Base-by-base conservation (phyloP, 2,113 vertebrate species). In the Halcyon malimbica region DNA sequence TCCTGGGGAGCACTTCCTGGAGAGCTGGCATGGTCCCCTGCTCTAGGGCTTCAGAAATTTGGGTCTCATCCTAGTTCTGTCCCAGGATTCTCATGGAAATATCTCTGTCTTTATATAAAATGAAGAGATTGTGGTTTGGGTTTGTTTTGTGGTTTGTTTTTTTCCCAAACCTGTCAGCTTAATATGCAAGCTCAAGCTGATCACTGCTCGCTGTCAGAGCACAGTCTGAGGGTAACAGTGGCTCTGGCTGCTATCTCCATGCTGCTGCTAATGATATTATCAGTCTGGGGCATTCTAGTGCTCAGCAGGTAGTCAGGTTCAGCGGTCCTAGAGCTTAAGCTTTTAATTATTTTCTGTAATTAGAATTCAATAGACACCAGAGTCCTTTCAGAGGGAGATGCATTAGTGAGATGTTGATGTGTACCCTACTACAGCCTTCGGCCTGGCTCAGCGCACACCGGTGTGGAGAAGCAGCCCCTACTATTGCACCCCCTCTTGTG, bases 151-250 rank as follows among this genome's bases (percentile, higher is more conserved):
- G 9, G 10, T 46, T n/a, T 14, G 10, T 18, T 28, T 20, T 13
- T 54, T 53, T n/a, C 16, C 25, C 11, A 6, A 10, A 57, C 26
- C 17, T 60, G 16, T 39, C 23, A n/a, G 25, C 16, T 85, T 62
- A 44, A 33, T n/a, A 17, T 6, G 18, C 16, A 81, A 79, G 26
- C 29, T 82, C 23, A 31, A 31, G 20, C 44, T 93, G 59, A 28
- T 25, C 13, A 4, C 54, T 33, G 0, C 31, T 69, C 0, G 2
- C 39, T 62, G 31, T 31, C 0, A 0, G 59, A 81, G 28, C 13
- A 6, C 2, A 53, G 60, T 37, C 24, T 20, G 9, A 59, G 28
- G 9, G 18, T 41, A 44, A 16, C 6, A 13, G 14, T 48, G 59
- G 6, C 37, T n/a, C 62, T 56, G 10, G 5, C 42, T 81, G 35